Percentiles rank a stretch among this genome's conserved stretches.
These are phyloP conservation scores for Lithodes maja DNA, from an alignment of 2,888 invertebrate genomes.

Conservation along the genomic window DNA sequence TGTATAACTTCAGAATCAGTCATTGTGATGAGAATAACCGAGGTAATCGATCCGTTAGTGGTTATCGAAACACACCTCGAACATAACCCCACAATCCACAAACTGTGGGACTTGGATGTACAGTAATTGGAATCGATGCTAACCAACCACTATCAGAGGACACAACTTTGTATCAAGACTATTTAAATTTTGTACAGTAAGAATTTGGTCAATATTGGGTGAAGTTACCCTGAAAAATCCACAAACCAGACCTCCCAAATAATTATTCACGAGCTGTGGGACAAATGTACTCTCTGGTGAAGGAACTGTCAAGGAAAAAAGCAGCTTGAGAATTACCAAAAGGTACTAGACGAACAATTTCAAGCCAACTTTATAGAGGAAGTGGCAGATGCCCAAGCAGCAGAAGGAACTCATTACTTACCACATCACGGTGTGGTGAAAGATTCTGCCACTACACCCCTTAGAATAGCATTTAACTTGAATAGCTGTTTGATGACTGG, in stretches of 20 bases:
- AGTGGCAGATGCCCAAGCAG: neutral
- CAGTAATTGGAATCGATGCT: conserved; percentile 11
- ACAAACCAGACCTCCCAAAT: conserved; percentile 18
- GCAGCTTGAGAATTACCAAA: neutral
- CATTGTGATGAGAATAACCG: conserved; percentile 10
- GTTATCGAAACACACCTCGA: neutral
- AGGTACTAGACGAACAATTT: neutral
- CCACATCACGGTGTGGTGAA: conserved; percentile 13
- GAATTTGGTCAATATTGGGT: conserved; percentile 30
- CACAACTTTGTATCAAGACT: neutral
- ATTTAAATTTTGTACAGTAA: neutral
- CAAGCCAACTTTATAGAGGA: neutral
- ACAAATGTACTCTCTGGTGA: neutral
- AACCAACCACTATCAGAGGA: neutral
- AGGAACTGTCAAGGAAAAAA: neutral
- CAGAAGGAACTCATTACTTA: conserved; percentile 16
- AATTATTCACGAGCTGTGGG: conserved; percentile 1
- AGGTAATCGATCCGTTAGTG: neutral
- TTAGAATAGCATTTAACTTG: neutral
- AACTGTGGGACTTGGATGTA: conserved; percentile 29
- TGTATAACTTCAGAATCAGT: conserved; percentile 1
- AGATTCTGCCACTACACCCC: conserved; percentile 4
- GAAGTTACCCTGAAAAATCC: conserved; percentile 3
- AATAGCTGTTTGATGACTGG: conserved; percentile 3
- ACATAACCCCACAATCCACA: conserved; percentile 5